These are phyloP conservation scores for Taxidea taxus DNA, from an alignment of 2,113 vertebrate species.

Conservation along the genomic window DNA sequence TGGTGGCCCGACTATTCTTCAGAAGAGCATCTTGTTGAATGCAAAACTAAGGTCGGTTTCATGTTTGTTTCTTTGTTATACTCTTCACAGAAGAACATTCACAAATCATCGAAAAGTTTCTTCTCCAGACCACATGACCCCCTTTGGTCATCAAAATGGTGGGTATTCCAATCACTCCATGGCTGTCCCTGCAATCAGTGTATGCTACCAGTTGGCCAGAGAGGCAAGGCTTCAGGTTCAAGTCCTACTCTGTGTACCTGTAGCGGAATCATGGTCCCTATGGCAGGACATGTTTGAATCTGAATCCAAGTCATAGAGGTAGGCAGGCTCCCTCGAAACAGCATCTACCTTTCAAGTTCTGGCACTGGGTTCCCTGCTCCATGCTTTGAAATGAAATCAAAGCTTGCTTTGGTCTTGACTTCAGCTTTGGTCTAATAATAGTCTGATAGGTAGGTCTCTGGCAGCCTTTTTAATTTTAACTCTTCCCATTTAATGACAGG, in stretches of 20 bases:
- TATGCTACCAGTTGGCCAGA: not conserved
- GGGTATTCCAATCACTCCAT: not conserved
- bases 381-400: constrained; percentile 34
- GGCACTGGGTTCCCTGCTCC: not conserved
- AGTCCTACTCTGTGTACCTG: not conserved
- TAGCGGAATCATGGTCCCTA: not conserved
- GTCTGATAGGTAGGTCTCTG: not conserved
- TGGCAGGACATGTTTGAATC: not conserved
- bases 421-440: constrained; percentile 32
- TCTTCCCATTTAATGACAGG: not conserved
- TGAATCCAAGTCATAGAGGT: not conserved
- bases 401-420: not conserved
- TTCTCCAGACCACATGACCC: not conserved
- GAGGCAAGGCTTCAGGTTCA: not conserved
- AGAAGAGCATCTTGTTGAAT: not conserved
- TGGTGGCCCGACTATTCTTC: not conserved
- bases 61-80: not conserved
- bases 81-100: not conserved
- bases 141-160: not conserved
- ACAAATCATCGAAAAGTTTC: not conserved
- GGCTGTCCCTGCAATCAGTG: not conserved
- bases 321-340: not conserved
- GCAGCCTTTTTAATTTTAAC: not conserved
- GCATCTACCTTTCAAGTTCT: not conserved
- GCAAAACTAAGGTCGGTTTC: not conserved